Conservation (phyloP, 2,888 invertebrate genomes). For the Pilophorus perplexus region DNA sequence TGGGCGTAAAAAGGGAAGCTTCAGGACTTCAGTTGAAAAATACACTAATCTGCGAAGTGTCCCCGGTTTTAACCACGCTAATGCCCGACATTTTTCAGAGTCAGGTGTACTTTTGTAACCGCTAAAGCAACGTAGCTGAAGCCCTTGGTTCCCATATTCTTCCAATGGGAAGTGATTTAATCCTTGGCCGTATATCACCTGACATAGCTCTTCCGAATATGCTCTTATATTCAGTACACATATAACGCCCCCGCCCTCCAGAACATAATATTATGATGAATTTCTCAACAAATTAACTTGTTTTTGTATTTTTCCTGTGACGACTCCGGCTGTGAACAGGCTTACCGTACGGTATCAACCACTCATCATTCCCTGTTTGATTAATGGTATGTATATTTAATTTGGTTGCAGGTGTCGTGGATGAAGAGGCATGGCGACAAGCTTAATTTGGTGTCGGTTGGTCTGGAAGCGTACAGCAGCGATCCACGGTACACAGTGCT, state of each 20-base stretch:
- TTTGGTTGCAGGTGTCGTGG: constrained; percentile 60
- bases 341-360: no score
- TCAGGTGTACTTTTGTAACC: constrained; percentile 7
- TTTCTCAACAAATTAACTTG: no score
- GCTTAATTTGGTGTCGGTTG: constrained; percentile 67
- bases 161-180: constrained; percentile 5
- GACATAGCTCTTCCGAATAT: background rate
- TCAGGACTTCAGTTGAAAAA: constrained; percentile 6
- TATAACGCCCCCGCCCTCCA: no score
- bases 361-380: no score
- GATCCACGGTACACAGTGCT: constrained; percentile 57
- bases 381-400: no score
- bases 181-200: background rate
- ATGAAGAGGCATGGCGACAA: constrained; percentile 66
- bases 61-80: constrained; percentile 6
- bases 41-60: background rate
- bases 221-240: no score
- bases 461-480: constrained; percentile 56
- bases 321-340: no score
- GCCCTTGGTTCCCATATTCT: background rate
- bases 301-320: no score
- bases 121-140: background rate
- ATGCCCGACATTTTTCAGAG: constrained; percentile 12
- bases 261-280: no score
- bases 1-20: no score